Conservation (phyloP, 2,797 vertebrate species). For the Falco cherrug region DNA sequence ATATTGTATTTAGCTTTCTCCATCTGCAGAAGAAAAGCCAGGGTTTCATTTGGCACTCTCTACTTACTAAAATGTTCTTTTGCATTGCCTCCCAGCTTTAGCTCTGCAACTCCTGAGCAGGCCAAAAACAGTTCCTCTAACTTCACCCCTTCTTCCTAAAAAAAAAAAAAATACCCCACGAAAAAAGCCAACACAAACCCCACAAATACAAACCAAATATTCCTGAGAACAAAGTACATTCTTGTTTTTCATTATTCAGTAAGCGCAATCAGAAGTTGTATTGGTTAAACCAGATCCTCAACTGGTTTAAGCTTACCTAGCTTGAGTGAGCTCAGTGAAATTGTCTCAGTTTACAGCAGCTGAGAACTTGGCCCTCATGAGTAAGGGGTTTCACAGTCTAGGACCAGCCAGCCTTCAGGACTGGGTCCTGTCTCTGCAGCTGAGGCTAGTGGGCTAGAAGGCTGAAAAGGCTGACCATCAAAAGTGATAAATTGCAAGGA, state of each 20-base stretch:
- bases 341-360: neutral
- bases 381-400: neutral
- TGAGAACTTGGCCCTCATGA: conserved; percentile 27
- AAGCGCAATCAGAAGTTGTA: conserved; percentile 4
- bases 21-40: neutral
- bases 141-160: neutral
- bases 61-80: conserved; percentile 51
- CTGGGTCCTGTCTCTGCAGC: neutral
- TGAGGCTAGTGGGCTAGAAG: neutral
- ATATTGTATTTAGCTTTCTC: conserved; percentile 47
- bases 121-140: neutral
- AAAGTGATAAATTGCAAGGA: neutral
- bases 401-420: neutral
- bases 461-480: neutral
- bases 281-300: conserved; percentile 30
- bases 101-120: conserved; percentile 6
- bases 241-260: conserved; percentile 24
- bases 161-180: neutral
- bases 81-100: conserved; percentile 29
- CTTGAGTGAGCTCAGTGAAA: conserved; percentile 17
- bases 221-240: neutral
- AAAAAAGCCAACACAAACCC: neutral
- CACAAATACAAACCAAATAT: neutral
- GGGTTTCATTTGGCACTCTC: conserved; percentile 53
- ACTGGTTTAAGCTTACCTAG: conserved; percentile 25